Percentiles rank a stretch among this genome's conserved stretches.
These are phyloP conservation scores for Drosophila imparisetae DNA, from an alignment of 2,888 invertebrate genomes.

Conservation along the genomic window DNA sequence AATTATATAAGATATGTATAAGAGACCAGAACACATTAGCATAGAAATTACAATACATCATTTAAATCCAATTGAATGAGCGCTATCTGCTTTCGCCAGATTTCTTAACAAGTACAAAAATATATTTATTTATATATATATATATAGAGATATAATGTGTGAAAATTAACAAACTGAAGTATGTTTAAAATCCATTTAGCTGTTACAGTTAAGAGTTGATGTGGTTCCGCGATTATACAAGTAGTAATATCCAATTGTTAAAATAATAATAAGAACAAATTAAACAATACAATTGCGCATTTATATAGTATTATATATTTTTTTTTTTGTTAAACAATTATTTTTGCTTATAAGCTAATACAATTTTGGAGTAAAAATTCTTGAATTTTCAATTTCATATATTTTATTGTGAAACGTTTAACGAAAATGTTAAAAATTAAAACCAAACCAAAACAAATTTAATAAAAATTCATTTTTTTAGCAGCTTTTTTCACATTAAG, in stretches of 20 bases:
- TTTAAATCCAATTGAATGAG: conserved; percentile 30
- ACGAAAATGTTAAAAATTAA: conserved; percentile 53
- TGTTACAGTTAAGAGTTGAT: conserved; percentile 26
- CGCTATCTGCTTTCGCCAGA: conserved; percentile 19
- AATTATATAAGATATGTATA: conserved; percentile 15
- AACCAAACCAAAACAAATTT: conserved; percentile 64
- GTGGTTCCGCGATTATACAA: conserved; percentile 8
- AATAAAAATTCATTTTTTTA: conserved; percentile 34
- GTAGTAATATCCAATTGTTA: conserved; percentile 47
- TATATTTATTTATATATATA: conserved; percentile 6
- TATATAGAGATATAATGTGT: not conserved
- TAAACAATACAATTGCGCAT: conserved; percentile 20
- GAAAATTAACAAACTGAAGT: conserved; percentile 24
- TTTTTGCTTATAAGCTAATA: conserved; percentile 52
- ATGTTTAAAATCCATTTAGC: conserved; percentile 13
- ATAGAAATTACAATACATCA: conserved; percentile 24
- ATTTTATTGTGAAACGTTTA: conserved; percentile 47
- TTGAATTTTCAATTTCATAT: conserved; percentile 3
- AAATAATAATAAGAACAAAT: conserved; percentile 40
- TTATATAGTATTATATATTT: conserved; percentile 10
- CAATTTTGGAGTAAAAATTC: conserved; percentile 42
- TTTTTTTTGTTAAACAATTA: conserved; percentile 22
- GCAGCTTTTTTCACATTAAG: conserved; percentile 57
- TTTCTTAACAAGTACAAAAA: conserved; percentile 41
- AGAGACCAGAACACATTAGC: conserved; percentile 45